These are phyloP conservation scores for Zygogramma bicolorata DNA, from an alignment of 2,888 invertebrate species.

Conservation along the genomic window DNA sequence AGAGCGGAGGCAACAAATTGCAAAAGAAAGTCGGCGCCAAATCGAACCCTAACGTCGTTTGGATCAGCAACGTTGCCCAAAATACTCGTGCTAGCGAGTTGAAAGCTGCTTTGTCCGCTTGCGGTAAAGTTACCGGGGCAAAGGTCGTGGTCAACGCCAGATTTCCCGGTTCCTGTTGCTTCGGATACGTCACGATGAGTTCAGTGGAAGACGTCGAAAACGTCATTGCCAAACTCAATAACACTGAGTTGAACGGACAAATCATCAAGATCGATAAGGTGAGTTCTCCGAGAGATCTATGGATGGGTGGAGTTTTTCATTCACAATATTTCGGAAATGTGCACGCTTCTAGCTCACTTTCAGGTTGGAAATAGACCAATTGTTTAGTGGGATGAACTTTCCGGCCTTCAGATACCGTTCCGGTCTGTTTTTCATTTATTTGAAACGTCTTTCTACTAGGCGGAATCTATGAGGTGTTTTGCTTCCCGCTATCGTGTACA, in stretches of 20 bases:
- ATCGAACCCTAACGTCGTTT: constrained; percentile 77
- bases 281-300: constrained; percentile 60
- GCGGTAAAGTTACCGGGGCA: constrained; percentile 95
- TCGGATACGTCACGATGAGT: constrained; percentile 97
- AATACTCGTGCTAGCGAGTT: constrained; percentile 94
- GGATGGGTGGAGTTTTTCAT: background rate
- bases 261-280: constrained; percentile 96
- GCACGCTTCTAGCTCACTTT: too few relatives aligned
- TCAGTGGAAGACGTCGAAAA: constrained; percentile 89
- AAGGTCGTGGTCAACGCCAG: constrained; percentile 97
- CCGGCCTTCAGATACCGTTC: too few relatives aligned
- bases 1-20: constrained; percentile 34
- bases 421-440: too few relatives aligned
- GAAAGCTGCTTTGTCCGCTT: constrained; percentile 91
- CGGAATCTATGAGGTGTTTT: too few relatives aligned
- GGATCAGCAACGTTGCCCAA: constrained; percentile 95
- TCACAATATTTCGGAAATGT: too few relatives aligned
- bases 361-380: too few relatives aligned
- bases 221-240: constrained; percentile 90
- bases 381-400: too few relatives aligned
- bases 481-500: too few relatives aligned
- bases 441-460: too few relatives aligned
- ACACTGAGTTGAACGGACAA: constrained; percentile 93
- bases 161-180: constrained; percentile 92
- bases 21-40: constrained; percentile 49